These are phyloP conservation scores for Trissoscelio sp. DNA, from an alignment of 2,888 invertebrate genomes.

Conservation along the genomic window DNA sequence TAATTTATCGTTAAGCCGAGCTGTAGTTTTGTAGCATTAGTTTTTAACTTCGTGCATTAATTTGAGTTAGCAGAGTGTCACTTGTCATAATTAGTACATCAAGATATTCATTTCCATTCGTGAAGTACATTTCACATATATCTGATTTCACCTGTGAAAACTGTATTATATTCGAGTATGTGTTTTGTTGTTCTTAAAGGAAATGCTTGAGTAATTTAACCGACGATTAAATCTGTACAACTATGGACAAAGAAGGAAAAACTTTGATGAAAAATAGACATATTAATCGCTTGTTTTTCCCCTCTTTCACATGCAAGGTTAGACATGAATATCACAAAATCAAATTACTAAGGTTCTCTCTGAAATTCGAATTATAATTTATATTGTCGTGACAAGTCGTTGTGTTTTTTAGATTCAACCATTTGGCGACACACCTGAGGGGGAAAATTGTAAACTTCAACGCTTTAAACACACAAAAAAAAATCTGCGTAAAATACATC, in stretches of 20 bases:
- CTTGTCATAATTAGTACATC: slow-evolving; percentile 20
- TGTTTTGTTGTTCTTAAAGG: slow-evolving; percentile 32
- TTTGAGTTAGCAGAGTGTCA: slow-evolving; percentile 8
- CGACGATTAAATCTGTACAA: slow-evolving; percentile 28
- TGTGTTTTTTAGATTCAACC: slow-evolving; percentile 46
- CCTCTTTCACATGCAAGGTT: slow-evolving; percentile 29
- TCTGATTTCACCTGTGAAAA: slow-evolving; percentile 60
- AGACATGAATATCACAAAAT: slow-evolving; percentile 22
- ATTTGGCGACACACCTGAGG: slow-evolving; percentile 54
- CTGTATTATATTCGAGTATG: slow-evolving; percentile 48
- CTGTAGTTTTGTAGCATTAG: slow-evolving; percentile 13
- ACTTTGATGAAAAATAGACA: slow-evolving; percentile 18
- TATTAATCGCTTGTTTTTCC: slow-evolving; percentile 45
- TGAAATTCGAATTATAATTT: slow-evolving; percentile 20
- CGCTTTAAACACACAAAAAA: slow-evolving; percentile 55
- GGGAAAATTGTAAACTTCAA: slow-evolving; percentile 48
- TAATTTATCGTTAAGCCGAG: slow-evolving; percentile 32
- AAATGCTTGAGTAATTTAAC: slow-evolving; percentile 35
- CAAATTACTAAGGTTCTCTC: slow-evolving; percentile 12
- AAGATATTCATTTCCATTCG: slow-evolving; percentile 23
- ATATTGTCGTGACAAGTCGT: slow-evolving; percentile 33
- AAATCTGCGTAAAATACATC: slow-evolving; percentile 61
- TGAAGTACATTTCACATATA: slow-evolving; percentile 1
- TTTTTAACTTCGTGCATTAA: slow-evolving; percentile 2
- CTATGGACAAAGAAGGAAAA: slow-evolving; percentile 1